Evolutionary conservation across 2,113 vertebrate species (phyloP), one percentile per base, ranked within the genome.

Genomic region (Paraplagusia blochii): DNA sequence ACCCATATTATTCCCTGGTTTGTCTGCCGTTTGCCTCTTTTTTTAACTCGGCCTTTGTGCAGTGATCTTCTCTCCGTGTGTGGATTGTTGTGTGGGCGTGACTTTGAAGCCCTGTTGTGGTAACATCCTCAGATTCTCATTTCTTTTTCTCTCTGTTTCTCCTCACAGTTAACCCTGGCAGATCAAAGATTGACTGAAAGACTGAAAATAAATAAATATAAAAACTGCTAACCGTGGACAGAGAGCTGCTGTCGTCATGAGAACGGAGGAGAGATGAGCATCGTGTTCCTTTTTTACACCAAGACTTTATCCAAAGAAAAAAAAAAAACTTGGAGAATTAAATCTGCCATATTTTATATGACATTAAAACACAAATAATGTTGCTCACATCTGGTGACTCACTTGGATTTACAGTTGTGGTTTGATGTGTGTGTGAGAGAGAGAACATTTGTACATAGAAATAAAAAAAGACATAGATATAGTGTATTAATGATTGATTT

Each of bases 91-190:
- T 63, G 82, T 84, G 79, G 62, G 77, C 0, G 57, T 80, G 70
- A 53, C 44, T 87, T 76, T 74, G 67, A 77, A 67, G 42, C 56
- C 44, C 46, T 74, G 74, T 64, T 67, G 7, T 68, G 53, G 55
- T 59, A 43, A 46, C 72, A n/a, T 61, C 70, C 36, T 29, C 65
- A 69, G 64, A 29, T 63, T 71, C 53, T 74, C 65, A 78, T 66
- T 59, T 65, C 11, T 18, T 58, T 44, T 51, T 65, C 29, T 60
- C 35, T 69, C 12, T 68, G 44, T 71, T 36, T 57, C 40, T 43
- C 33, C 66, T 63, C 68, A 53, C 90, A 91, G 90, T 82, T 90
- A 88, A 88, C 86, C 80, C 67, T 18, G 72, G 77, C 69, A 56
- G 38, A 66, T 47, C 63, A 42, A 43, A 56, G 63, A 35, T 22